A percentile compares a stretch with the other conserved stretches of the same genome.
Evolutionary conservation across 2,797 vertebrate genomes (phyloP).

Genomic region (Macrochelys suwanniensis): DNA sequence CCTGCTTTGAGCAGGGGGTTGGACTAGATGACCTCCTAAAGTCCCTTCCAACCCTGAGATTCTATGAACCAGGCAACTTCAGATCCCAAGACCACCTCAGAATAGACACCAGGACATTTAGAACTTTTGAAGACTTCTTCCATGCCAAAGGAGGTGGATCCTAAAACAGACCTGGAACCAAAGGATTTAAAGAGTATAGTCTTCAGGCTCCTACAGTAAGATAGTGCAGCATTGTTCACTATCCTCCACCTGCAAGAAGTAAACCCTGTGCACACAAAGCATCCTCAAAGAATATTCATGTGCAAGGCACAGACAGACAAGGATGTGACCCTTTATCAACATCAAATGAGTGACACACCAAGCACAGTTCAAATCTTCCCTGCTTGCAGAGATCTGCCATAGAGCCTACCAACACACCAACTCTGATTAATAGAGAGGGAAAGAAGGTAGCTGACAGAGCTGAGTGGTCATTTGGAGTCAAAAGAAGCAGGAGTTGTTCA

Average conservation of each 20-base stretch:
- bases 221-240: background rate
- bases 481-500: background rate
- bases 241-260: background rate
- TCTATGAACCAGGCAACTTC: background rate
- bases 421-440: background rate
- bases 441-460: background rate
- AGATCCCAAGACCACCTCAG: background rate
- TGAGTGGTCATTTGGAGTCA: background rate
- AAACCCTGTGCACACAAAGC: background rate
- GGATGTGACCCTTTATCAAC: background rate
- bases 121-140: background rate
- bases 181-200: background rate
- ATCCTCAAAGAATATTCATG: background rate
- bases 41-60: too few species aligned
- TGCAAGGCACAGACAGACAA: background rate
- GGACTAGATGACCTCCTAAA: too few species aligned
- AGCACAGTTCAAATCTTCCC: background rate
- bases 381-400: background rate
- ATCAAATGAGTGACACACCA: background rate
- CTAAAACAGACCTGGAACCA: background rate
- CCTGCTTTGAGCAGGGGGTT: too few species aligned
- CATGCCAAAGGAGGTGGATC: background rate
- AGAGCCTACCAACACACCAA: background rate
- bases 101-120: background rate
- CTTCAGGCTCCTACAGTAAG: background rate